Conservation (phyloP, 2,113 vertebrate species). For the Solea senegalensis region DNA sequence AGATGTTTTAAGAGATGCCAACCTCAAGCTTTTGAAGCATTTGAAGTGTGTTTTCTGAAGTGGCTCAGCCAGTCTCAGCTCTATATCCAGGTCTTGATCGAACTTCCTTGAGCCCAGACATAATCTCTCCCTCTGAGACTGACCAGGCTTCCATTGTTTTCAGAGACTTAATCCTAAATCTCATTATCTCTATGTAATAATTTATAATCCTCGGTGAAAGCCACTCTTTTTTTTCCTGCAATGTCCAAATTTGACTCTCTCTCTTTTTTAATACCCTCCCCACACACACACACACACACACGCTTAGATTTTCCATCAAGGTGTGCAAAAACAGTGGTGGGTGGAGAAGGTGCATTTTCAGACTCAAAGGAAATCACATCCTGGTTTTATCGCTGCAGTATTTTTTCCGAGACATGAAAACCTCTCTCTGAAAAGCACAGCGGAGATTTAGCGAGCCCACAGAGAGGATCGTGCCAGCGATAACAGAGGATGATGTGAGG, state of each 20-base stretch:
- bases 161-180: slow-evolving; percentile 29
- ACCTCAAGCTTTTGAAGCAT: background rate
- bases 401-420: slow-evolving; percentile 45
- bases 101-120: background rate
- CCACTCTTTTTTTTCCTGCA: slow-evolving; percentile 6
- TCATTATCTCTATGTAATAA: slow-evolving; percentile 61
- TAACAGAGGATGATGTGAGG: slow-evolving; percentile 58
- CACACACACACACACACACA: background rate
- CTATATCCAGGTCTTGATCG: too few relatives aligned
- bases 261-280: slow-evolving; percentile 27
- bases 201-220: slow-evolving; percentile 59
- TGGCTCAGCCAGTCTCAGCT: background rate
- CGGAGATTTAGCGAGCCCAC: slow-evolving; percentile 41
- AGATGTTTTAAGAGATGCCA: too few relatives aligned
- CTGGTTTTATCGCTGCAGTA: slow-evolving; percentile 43
- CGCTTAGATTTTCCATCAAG: slow-evolving; percentile 31
- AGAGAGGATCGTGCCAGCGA: slow-evolving; percentile 54
- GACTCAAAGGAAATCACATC: slow-evolving; percentile 45
- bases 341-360: slow-evolving; percentile 31
- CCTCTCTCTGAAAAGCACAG: slow-evolving; percentile 32
- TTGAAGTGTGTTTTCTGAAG: fast-evolving
- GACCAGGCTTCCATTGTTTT: slow-evolving; percentile 14
- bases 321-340: slow-evolving; percentile 21
- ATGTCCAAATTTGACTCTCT: slow-evolving; percentile 39
- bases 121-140: slow-evolving; percentile 4